Percentiles rank a stretch among this genome's conserved stretches.
Conservation (phyloP, 1,140 invertebrate genomes). For the Plodia interpunctella region DNA sequence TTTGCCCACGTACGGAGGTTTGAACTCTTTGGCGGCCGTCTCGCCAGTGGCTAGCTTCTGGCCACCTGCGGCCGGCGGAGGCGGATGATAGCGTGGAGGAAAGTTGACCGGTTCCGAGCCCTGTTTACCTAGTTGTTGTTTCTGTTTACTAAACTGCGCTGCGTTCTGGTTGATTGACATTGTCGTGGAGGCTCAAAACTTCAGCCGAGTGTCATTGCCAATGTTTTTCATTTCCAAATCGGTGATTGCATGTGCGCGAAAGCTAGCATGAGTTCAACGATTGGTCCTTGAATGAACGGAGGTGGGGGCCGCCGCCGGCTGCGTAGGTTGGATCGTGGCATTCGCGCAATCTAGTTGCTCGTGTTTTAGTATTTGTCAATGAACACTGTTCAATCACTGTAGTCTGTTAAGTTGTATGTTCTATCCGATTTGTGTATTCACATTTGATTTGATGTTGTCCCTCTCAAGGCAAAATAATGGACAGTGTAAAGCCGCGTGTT, state of each 20-base stretch:
- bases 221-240: constrained; percentile 53
- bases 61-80: constrained; percentile 60
- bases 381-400: constrained; percentile 23
- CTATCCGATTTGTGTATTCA: constrained; percentile 16
- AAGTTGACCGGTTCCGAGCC: constrained; percentile 68
- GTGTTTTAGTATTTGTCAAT: constrained; percentile 18
- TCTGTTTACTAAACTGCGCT: constrained; percentile 67
- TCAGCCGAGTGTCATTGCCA: constrained; percentile 46
- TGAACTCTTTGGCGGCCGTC: constrained; percentile 53
- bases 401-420: constrained; percentile 4
- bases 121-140: constrained; percentile 73
- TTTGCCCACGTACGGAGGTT: constrained; percentile 56
- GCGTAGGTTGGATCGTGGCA: constrained; percentile 68
- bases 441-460: constrained; percentile 23
- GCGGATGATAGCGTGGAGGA: constrained; percentile 74
- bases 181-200: constrained; percentile 45
- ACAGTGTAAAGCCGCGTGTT: neutral
- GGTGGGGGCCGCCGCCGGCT: constrained; percentile 59
- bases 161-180: constrained; percentile 73
- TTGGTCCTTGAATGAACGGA: constrained; percentile 69
- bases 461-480: too few relatives aligned
- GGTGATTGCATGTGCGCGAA: constrained; percentile 43
- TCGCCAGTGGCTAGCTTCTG: constrained; percentile 60
- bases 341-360: constrained; percentile 59
- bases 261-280: constrained; percentile 67